phyloP scores from a whole-genome alignment of 2,797 vertebrate genomes.

The Myoxocephalus aenaeus region DNA sequence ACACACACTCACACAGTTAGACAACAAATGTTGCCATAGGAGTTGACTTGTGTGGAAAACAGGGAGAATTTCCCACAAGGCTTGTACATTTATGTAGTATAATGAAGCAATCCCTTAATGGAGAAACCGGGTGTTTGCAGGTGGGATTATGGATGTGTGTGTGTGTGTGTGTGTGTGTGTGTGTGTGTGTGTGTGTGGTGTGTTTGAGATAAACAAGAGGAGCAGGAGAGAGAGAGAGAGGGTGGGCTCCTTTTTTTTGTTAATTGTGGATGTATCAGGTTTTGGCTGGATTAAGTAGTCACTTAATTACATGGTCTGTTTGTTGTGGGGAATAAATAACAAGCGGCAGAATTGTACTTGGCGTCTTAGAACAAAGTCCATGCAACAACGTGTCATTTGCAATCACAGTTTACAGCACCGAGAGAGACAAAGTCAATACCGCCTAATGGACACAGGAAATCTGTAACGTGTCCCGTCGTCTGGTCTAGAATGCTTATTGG shows the following conservation, averaged over 20 bases:
- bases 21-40: slow-evolving; percentile 28
- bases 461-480: slow-evolving; percentile 57
- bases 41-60: slow-evolving; percentile 43
- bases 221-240: not conserved
- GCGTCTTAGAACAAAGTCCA: slow-evolving; percentile 66
- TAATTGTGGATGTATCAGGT: slow-evolving; percentile 42
- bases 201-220: slow-evolving; percentile 52
- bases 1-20: not conserved
- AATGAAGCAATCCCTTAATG: slow-evolving; percentile 54
- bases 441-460: slow-evolving; percentile 70
- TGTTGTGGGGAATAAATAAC: slow-evolving; percentile 66
- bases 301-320: slow-evolving; percentile 78
- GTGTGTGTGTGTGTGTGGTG: slow-evolving; percentile 22
- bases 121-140: slow-evolving; percentile 40
- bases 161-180: slow-evolving; percentile 35
- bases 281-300: slow-evolving; percentile 66
- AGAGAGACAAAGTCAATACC: slow-evolving; percentile 70
- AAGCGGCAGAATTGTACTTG: slow-evolving; percentile 61
- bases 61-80: slow-evolving; percentile 45
- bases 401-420: slow-evolving; percentile 76
- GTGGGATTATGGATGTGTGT: slow-evolving; percentile 41
- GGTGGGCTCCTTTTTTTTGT: not conserved
- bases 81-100: slow-evolving; percentile 36
- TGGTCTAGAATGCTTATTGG: slow-evolving; percentile 33
- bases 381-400: slow-evolving; percentile 68